Evolutionary conservation across 1,140 invertebrate genomes (phyloP).

Genomic region (Arctopsyche grandis): DNA sequence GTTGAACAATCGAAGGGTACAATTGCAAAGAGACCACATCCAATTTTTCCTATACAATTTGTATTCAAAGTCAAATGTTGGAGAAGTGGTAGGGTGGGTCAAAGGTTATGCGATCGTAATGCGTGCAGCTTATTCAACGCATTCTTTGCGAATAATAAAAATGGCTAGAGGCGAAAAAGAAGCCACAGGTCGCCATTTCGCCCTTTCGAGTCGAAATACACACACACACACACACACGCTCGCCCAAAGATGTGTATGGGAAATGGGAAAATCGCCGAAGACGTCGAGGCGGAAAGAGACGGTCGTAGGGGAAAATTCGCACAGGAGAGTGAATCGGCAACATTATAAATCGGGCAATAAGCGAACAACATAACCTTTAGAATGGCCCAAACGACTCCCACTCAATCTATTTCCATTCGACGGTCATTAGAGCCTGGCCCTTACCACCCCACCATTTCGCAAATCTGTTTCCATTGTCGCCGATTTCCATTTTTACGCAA

Average conservation of each 20-base stretch:
- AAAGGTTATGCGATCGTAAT: conserved; percentile 28
- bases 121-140: conserved; percentile 29
- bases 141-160: conserved; percentile 36
- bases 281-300: no score
- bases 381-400: conserved; percentile 38
- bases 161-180: conserved; percentile 8
- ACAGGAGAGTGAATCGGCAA: not conserved
- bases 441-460: not conserved
- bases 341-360: conserved; percentile 43
- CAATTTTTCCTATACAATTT: not conserved
- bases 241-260: no score
- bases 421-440: conserved; percentile 34
- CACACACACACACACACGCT: no score
- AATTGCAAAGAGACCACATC: no score
- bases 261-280: no score
- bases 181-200: conserved; percentile 35
- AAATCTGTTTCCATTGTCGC: conserved; percentile 25
- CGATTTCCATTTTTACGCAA: conserved; percentile 28
- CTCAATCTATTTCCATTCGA: conserved; percentile 40
- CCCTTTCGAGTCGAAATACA: conserved; percentile 3
- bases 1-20: no score
- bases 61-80: not conserved
- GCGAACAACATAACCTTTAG: conserved; percentile 41
- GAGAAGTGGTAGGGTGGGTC: not conserved
- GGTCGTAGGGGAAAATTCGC: not conserved